A percentile compares a stretch with the other conserved stretches of the same genome.
Evolutionary conservation across 2,888 invertebrate genomes (phyloP).

Genomic region (Ecliptopera silaceata): DNA sequence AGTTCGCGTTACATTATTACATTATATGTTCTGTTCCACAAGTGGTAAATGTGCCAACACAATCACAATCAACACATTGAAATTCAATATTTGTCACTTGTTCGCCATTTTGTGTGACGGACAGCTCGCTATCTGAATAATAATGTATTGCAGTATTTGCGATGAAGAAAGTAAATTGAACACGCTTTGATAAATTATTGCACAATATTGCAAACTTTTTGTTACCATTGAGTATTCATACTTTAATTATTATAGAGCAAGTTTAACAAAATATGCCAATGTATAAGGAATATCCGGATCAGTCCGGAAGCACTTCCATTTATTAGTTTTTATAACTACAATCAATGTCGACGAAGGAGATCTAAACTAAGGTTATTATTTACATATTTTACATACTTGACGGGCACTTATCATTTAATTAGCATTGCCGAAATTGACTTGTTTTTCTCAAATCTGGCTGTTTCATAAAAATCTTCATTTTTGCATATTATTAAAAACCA

Average conservation of each 20-base stretch:
- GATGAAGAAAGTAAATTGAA: not conserved
- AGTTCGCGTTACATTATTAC: too few relatives aligned
- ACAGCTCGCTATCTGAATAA: constrained; percentile 5
- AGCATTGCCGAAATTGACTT: not conserved
- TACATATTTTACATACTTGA: not conserved
- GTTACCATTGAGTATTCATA: too few relatives aligned
- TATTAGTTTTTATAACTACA: too few relatives aligned
- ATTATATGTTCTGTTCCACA: not conserved
- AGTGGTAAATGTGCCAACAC: not conserved
- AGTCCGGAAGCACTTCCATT: too few relatives aligned
- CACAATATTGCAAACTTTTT: not conserved
- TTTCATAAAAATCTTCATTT: too few relatives aligned
- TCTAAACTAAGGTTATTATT: not conserved
- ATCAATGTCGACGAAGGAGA: not conserved
- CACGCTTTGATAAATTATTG: not conserved
- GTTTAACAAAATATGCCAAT: too few relatives aligned
- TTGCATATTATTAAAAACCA: too few relatives aligned
- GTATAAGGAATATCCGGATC: too few relatives aligned
- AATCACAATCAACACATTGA: constrained; percentile 5
- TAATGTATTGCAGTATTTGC: constrained; percentile 10
- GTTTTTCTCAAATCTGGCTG: not conserved
- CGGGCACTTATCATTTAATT: not conserved
- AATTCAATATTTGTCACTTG: constrained; percentile 28
- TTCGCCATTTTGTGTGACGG: constrained; percentile 10
- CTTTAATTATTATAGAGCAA: too few relatives aligned